Evolutionary conservation across 2,888 invertebrate species (phyloP).

Genomic region (Dryobota labecula): DNA sequence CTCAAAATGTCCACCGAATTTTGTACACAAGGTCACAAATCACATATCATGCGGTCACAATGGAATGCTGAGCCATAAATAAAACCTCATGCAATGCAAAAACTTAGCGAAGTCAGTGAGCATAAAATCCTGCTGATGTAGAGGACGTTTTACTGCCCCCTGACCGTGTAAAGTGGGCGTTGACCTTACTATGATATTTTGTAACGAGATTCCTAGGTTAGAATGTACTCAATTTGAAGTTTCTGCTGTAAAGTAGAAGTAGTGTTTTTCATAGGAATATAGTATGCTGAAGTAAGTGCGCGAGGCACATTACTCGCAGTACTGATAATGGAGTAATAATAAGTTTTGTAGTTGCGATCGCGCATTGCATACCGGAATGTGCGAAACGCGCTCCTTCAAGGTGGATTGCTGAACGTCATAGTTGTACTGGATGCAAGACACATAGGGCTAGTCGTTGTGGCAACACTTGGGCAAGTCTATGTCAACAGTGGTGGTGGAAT

Average conservation of each 20-base stretch:
- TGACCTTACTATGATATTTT: conserved; percentile 31
- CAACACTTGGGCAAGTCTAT: too few species aligned
- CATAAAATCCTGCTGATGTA: conserved; percentile 61
- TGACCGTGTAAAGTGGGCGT: conserved; percentile 40
- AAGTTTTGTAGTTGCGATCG: too few species aligned
- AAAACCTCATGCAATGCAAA: conserved; percentile 47
- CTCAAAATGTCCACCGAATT: conserved; percentile 19
- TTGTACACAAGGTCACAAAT: conserved; percentile 19
- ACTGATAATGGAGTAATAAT: too few species aligned
- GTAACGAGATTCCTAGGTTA: background rate
- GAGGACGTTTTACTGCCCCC: conserved; percentile 60
- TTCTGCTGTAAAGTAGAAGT: background rate
- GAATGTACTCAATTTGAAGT: background rate
- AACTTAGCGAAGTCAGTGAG: conserved; percentile 35
- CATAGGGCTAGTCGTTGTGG: too few species aligned
- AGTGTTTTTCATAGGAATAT: background rate
- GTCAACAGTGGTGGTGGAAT: too few species aligned
- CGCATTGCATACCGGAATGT: too few species aligned
- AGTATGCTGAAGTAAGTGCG: too few species aligned
- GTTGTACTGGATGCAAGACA: too few species aligned
- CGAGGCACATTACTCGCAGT: too few species aligned
- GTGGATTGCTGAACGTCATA: too few species aligned
- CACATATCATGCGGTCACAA: background rate
- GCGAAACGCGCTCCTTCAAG: too few species aligned
- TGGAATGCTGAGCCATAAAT: conserved; percentile 25